phyloP scores from a whole-genome alignment of 2,113 vertebrate genomes.

The Leuciscus idus region DNA sequence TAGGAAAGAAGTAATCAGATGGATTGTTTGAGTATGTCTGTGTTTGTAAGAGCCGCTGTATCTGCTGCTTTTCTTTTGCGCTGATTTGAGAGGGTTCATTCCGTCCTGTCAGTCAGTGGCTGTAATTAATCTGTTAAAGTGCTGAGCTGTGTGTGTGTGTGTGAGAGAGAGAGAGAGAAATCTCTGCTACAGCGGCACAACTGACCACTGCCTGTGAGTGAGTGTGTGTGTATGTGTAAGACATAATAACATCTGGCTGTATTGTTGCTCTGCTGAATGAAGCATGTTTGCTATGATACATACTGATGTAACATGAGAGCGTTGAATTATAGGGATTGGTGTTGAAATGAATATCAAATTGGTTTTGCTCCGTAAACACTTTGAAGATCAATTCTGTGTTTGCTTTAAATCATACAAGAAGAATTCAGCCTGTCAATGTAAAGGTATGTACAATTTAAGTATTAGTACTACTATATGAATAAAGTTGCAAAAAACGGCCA shows the following conservation, averaged over 20 bases:
- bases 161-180: background rate
- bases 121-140: slow-evolving; percentile 59
- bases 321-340: background rate
- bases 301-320: slow-evolving; percentile 28
- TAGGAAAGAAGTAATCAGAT: slow-evolving; percentile 20
- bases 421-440: background rate
- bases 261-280: slow-evolving; percentile 25
- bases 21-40: slow-evolving; percentile 30
- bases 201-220: slow-evolving; percentile 33
- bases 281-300: slow-evolving; percentile 23
- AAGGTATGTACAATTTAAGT: background rate
- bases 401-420: background rate
- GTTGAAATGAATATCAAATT: background rate
- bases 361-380: background rate
- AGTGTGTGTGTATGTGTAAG: slow-evolving; percentile 28
- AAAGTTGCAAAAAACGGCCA: background rate
- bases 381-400: background rate
- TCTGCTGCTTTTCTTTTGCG: slow-evolving; percentile 45
- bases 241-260: slow-evolving; percentile 22
- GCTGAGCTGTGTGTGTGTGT: slow-evolving; percentile 22
- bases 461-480: background rate
- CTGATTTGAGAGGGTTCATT: slow-evolving; percentile 54
- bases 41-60: slow-evolving; percentile 35
- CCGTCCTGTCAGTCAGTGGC: slow-evolving; percentile 39
- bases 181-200: background rate